These are phyloP conservation scores for Nyctereutes procyonoides DNA, from an alignment of 2,113 vertebrate species.

Conservation along the genomic window DNA sequence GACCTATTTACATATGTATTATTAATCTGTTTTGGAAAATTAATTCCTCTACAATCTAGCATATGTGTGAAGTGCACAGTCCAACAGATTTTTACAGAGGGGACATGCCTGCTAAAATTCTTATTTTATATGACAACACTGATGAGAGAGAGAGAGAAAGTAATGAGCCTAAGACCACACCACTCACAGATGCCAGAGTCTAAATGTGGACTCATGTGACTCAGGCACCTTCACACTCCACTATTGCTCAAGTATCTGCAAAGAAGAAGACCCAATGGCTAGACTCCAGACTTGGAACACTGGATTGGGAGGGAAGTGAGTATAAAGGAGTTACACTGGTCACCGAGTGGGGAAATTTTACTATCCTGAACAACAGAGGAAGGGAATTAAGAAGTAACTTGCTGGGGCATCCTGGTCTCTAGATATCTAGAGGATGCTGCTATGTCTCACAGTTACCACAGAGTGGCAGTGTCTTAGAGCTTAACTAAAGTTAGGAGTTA, in stretches of 20 bases:
- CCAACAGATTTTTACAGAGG: background rate
- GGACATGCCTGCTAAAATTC: background rate
- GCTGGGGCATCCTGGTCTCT: background rate
- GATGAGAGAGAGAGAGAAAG: background rate
- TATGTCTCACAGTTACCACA: constrained; percentile 82
- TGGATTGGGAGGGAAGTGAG: background rate
- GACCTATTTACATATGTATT: background rate
- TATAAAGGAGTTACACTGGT: background rate
- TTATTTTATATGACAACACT: background rate
- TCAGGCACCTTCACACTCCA: background rate
- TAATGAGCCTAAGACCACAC: background rate
- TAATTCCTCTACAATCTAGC: background rate
- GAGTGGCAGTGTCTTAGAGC: constrained; percentile 86
- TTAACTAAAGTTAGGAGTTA: constrained; percentile 67
- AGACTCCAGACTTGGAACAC: background rate
- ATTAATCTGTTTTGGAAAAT: background rate
- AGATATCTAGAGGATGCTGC: background rate
- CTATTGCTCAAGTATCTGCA: background rate
- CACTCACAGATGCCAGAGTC: background rate
- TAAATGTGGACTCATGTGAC: background rate
- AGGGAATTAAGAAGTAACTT: background rate
- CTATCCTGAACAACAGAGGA: background rate
- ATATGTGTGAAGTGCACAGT: background rate
- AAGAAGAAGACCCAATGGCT: background rate
- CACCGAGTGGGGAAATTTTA: background rate